phyloP scores from a whole-genome alignment of 2,797 vertebrate genomes.

The Catostomus latipinnis region DNA sequence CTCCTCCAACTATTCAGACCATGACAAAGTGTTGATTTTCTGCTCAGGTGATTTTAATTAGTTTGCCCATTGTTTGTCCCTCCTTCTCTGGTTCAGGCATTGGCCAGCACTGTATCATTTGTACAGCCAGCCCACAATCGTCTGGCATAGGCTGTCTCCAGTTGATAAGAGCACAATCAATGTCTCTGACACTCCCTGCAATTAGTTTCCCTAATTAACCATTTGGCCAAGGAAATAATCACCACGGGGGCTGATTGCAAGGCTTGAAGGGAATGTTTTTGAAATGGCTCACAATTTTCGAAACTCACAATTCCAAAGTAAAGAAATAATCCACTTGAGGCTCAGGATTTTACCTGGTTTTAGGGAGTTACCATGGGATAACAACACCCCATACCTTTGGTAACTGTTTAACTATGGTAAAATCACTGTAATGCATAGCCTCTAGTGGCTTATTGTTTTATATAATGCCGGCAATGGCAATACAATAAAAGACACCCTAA shows the following conservation, averaged over 20 bases:
- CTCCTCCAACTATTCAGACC: conserved; percentile 35
- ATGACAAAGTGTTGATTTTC: conserved; percentile 50
- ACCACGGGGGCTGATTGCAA: conserved; percentile 48
- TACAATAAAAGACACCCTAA: too few relatives aligned
- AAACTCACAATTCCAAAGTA: background rate
- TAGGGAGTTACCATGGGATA: background rate
- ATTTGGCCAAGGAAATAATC: conserved; percentile 63
- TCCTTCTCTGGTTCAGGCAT: conserved; percentile 27
- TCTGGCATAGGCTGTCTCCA: conserved; percentile 48
- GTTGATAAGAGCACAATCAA: conserved; percentile 63
- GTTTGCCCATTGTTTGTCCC: conserved; percentile 45
- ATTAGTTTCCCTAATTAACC: conserved; percentile 70
- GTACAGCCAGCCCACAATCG: conserved; percentile 38
- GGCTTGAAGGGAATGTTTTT: conserved; percentile 14
- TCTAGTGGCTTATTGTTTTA: too few relatives aligned
- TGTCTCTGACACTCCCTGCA: conserved; percentile 55
- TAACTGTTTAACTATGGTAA: too few relatives aligned
- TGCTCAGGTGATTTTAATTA: conserved; percentile 54
- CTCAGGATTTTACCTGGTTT: background rate
- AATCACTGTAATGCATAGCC: too few relatives aligned
- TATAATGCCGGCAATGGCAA: too few relatives aligned
- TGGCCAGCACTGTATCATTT: conserved; percentile 39
- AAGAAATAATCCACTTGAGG: background rate
- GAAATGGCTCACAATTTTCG: background rate
- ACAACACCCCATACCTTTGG: too few relatives aligned